Percentiles rank a stretch among this genome's conserved stretches.
Conservation (phyloP, 2,113 vertebrate genomes). For the Alectura lathami region DNA sequence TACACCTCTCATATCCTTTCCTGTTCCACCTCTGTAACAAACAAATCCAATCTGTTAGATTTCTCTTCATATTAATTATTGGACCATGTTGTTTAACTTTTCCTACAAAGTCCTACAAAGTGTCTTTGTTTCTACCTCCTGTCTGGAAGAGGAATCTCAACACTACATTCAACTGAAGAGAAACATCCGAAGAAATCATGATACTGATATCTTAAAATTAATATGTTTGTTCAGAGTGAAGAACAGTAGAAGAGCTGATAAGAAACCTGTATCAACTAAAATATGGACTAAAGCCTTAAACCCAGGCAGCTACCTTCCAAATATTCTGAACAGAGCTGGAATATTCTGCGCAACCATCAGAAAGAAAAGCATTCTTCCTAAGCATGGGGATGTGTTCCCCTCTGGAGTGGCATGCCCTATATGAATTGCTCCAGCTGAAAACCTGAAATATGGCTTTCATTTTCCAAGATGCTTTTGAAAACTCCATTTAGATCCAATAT, state of each 20-base stretch:
- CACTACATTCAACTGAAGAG: not conserved
- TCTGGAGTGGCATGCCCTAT: not conserved
- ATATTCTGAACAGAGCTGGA: not conserved
- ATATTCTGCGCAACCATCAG: not conserved
- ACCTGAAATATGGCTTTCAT: not conserved
- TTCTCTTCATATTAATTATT: not conserved
- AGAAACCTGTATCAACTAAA: not conserved
- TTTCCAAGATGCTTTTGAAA: not conserved
- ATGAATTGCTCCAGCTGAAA: not conserved
- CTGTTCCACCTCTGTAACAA: not conserved
- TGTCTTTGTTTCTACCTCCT: not conserved
- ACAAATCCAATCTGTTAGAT: not conserved
- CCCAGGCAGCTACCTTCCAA: not conserved
- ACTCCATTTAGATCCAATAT: not conserved
- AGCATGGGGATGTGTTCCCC: not conserved
- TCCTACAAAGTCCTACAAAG: not conserved
- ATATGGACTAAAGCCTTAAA: not conserved
- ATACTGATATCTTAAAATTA: not conserved
- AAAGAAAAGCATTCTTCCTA: not conserved
- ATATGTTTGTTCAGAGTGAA: not conserved
- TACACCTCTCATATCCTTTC: not conserved
- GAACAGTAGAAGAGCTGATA: not conserved
- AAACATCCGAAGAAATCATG: not conserved
- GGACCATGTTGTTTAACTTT: not conserved
- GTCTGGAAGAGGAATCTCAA: not conserved